phyloP scores from a whole-genome alignment of 2,888 invertebrate genomes.

The Thysanoteuthis rhombus region DNA sequence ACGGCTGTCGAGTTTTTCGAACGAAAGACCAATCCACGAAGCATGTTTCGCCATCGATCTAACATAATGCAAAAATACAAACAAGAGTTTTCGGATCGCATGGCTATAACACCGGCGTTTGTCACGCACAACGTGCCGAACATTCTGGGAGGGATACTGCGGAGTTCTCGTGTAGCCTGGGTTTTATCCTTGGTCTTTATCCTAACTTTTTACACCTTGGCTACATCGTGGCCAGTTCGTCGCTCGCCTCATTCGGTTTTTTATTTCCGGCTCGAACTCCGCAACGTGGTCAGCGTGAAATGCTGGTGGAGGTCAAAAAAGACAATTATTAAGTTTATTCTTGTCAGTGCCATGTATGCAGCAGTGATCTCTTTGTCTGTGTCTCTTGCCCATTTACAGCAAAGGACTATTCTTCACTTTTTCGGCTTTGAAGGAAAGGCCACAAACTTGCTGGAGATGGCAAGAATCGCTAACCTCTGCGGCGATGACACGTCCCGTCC shows the following conservation, averaged over 20 bases:
- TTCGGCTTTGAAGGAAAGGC: slow-evolving; percentile 29
- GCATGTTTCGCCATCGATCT: slow-evolving; percentile 15
- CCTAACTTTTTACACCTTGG: background rate
- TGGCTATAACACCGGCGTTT: slow-evolving; percentile 25
- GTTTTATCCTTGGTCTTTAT: background rate
- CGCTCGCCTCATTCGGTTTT: background rate
- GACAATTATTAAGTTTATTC: background rate
- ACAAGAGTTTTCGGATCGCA: background rate
- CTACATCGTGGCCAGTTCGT: too few species aligned
- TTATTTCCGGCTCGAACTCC: background rate
- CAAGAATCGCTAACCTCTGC: slow-evolving; percentile 24
- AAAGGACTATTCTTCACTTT: background rate
- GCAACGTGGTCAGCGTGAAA: background rate
- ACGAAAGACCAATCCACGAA: background rate
- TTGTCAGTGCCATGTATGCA: background rate
- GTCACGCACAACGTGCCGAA: slow-evolving; percentile 14
- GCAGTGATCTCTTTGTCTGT: background rate
- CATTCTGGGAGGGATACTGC: background rate
- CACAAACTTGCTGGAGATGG: slow-evolving; percentile 14
- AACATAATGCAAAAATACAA: background rate
- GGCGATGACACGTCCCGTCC: background rate
- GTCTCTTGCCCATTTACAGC: background rate
- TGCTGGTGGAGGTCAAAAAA: background rate
- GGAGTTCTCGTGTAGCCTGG: background rate
- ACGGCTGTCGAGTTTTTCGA: slow-evolving; percentile 13